These are phyloP conservation scores for Formicarius rufipectus DNA, from an alignment of 2,113 vertebrate species.

Conservation along the genomic window DNA sequence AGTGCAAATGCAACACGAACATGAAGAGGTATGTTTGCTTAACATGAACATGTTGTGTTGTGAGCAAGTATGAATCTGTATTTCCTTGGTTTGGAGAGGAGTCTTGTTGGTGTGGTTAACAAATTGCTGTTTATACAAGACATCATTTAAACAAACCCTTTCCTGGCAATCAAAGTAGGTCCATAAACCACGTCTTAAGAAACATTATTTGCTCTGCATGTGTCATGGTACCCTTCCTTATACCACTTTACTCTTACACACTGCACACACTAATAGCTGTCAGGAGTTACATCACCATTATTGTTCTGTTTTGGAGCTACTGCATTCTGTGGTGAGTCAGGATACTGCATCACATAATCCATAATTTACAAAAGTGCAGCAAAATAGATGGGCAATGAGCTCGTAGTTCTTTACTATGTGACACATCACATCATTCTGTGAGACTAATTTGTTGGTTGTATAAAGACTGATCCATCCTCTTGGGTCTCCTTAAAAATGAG, in stretches of 20 bases:
- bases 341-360: neutral
- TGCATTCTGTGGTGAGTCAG: neutral
- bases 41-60: neutral
- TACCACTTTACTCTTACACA: neutral
- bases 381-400: neutral
- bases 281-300: neutral
- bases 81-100: neutral
- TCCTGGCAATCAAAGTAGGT: neutral
- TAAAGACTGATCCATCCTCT: neutral
- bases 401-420: neutral
- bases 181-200: neutral
- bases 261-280: neutral
- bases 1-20: neutral
- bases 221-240: neutral
- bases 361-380: neutral
- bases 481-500: neutral
- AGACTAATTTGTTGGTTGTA: neutral
- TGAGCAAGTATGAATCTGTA: neutral
- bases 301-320: slow-evolving; percentile 2
- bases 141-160: neutral
- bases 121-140: neutral
- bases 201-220: neutral
- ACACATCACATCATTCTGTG: neutral
- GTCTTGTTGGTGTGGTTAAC: neutral
- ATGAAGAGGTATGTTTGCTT: neutral